Evolutionary conservation across 2,888 invertebrate genomes (phyloP).

Genomic region (Leucophenga montana): DNA sequence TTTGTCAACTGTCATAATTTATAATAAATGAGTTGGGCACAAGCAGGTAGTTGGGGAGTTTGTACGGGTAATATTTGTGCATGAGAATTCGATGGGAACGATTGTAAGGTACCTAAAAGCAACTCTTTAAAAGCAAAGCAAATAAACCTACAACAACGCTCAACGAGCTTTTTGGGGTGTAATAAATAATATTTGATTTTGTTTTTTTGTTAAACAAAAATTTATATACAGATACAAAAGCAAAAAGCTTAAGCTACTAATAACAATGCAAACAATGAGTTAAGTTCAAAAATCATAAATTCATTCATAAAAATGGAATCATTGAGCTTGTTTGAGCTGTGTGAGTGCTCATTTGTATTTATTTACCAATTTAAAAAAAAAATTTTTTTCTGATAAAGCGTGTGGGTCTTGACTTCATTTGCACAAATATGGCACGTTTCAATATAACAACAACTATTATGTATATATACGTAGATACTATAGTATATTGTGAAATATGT

Average conservation of each 20-base stretch:
- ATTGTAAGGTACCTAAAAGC: no score
- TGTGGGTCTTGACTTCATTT: constrained; percentile 15
- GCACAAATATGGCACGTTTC: constrained; percentile 9
- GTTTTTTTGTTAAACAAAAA: constrained; percentile 28
- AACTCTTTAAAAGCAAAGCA: no score
- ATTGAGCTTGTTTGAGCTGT: background rate
- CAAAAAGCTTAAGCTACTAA: background rate
- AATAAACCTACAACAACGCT: no score
- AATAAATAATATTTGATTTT: background rate
- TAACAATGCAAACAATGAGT: constrained; percentile 8
- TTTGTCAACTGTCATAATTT: no score
- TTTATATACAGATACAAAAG: background rate
- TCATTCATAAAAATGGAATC: constrained; percentile 56
- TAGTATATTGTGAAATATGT: no score
- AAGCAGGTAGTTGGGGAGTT: no score
- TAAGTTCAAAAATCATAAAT: constrained; percentile 54
- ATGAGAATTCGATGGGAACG: no score
- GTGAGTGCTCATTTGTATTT: no score
- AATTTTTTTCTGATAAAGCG: background rate
- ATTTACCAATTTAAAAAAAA: no score
- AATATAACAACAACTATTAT: background rate
- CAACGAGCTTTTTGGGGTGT: no score
- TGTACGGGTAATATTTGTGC: no score
- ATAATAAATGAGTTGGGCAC: no score
- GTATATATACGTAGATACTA: background rate